Base-by-base conservation (phyloP, 2,888 invertebrate species). In the Ennomos fuscantarius region DNA sequence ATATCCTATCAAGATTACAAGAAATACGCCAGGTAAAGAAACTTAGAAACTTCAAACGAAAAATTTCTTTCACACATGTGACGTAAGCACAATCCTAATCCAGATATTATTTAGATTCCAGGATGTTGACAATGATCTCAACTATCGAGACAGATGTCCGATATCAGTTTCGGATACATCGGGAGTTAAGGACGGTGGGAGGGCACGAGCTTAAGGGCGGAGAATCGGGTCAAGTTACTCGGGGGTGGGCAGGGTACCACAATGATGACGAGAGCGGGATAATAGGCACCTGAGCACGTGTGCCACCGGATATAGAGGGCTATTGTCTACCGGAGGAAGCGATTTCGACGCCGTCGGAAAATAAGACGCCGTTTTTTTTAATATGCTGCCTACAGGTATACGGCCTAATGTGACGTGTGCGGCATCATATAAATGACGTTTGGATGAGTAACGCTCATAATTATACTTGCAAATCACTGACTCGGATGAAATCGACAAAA, bases 251-350 rank as follows among this genome's bases (percentile, higher is more conserved):
- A 56, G 63, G 54, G 57, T 66, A 71, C 48, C 67, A 84, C 84
- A 87, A 87, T 72, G 73, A 76, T 72, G 74, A 74, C 78, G 81
- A 71, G 71, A 72, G 69, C 70, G 76, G 78, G 79, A 91, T 90
- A 91, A 90, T 90, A 84, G 87, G 81, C 87, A 91, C 89, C 91
- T 90, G 90, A 92, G 91, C 91, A 92, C 91, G 91, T 92, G 92
- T 90, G 82, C 84, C 73, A 73, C 92, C 92, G 91, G 91, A 92
- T 91, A 87, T 79, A 78, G 76, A 78, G 75, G 74, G 78, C 89
- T 73, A 91, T 92, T 91, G 91, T 91, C 84, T 89, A 78, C 78
- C 79, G 78, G 83, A 91, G 90, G 91, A 91, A 91, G 82, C 85
- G 84, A 87, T 89, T 89, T 86, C 76, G 87, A 85, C 85, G 86